Evolutionary conservation across 2,888 invertebrate genomes (phyloP).

Genomic region (Morpho helenor): DNA sequence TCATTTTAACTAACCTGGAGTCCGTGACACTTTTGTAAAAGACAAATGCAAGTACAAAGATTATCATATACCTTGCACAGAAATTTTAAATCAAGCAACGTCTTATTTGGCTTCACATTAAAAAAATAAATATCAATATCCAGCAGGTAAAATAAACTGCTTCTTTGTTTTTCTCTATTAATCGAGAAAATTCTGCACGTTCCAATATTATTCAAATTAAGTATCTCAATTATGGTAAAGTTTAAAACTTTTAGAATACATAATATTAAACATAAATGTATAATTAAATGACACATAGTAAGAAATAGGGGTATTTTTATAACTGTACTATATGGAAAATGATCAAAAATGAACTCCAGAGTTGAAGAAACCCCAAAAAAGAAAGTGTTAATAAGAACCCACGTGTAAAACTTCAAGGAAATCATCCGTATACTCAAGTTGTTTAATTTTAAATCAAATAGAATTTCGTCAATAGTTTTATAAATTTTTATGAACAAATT

Average conservation of each 20-base stretch:
- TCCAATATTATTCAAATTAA: conserved; percentile 21
- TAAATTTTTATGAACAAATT: conserved; percentile 34
- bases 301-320: conserved; percentile 45
- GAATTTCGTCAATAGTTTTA: conserved; percentile 28
- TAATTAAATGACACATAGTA: conserved; percentile 39
- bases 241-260: conserved; percentile 42
- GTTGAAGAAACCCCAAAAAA: conserved; percentile 32
- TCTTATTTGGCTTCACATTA: conserved; percentile 16
- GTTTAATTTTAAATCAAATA: conserved; percentile 31
- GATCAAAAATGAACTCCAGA: conserved; percentile 34
- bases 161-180: conserved; percentile 9
- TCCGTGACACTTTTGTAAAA: conserved; percentile 47
- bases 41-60: conserved; percentile 40
- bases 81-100: conserved; percentile 31
- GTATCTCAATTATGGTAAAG: conserved; percentile 28
- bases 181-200: conserved; percentile 18
- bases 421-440: conserved; percentile 33
- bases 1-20: conserved; percentile 33
- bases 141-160: conserved; percentile 30
- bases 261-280: conserved; percentile 42
- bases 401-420: conserved; percentile 40
- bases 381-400: conserved; percentile 31
- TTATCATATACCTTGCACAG: conserved; percentile 50
- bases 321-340: conserved; percentile 36
- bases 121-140: conserved; percentile 33